Conservation (phyloP, 2,797 vertebrate genomes). For the Vultur gryphus region DNA sequence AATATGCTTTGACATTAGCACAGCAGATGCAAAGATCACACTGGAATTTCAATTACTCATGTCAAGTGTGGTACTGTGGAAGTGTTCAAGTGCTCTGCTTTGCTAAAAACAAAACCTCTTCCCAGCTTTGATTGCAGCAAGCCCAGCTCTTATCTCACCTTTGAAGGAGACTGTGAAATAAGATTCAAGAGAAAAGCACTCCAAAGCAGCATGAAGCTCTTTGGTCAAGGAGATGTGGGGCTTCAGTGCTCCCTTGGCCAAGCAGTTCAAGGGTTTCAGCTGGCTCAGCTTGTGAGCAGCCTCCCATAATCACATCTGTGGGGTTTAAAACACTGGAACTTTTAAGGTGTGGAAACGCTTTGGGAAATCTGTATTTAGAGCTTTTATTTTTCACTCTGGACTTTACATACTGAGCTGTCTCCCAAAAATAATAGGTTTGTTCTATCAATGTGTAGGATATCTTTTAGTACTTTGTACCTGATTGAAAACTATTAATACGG, state of each 20-base stretch:
- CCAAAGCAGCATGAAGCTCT: background rate
- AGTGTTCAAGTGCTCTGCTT: background rate
- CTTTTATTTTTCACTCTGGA: background rate
- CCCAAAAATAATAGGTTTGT: background rate
- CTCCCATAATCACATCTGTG: background rate
- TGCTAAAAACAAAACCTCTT: background rate
- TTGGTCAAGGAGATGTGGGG: background rate
- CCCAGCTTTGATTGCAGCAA: background rate
- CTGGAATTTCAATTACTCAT: background rate
- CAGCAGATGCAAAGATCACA: background rate
- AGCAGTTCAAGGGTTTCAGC: background rate
- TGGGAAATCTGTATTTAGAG: background rate
- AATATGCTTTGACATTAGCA: background rate
- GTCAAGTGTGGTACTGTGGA: background rate
- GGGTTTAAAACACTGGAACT: background rate
- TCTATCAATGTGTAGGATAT: background rate
- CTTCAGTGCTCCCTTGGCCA: background rate
- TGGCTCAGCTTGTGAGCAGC: background rate
- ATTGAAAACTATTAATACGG: background rate
- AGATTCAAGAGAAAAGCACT: background rate
- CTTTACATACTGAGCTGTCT: background rate
- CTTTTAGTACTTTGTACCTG: background rate
- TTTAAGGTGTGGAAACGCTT: background rate
- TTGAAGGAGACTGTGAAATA: background rate
- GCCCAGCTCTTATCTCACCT: background rate